Evolutionary conservation across 92 coral and sea anemone genomes (phyloP).

Genomic region (Parazoanthus atlanticus): DNA sequence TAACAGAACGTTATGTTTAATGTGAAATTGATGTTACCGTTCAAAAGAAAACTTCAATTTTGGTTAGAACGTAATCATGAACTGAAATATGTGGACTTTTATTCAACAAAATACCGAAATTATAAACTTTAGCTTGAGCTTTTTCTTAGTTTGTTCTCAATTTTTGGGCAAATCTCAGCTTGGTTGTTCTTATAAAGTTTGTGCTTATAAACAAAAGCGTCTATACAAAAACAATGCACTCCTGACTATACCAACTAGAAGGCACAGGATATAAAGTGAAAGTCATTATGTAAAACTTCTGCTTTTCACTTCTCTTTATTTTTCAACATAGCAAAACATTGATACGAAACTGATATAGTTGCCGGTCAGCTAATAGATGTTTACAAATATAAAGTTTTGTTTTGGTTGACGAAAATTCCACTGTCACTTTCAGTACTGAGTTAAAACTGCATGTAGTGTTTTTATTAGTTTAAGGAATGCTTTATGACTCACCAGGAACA

Average conservation of each 20-base stretch:
- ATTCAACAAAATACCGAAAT: too few relatives aligned
- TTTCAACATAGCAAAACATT: neutral
- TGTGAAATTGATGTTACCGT: too few relatives aligned
- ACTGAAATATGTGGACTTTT: too few relatives aligned
- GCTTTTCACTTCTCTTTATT: neutral
- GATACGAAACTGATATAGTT: slow-evolving; percentile 2
- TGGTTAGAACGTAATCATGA: too few relatives aligned
- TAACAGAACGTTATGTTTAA: too few relatives aligned
- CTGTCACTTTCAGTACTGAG: neutral
- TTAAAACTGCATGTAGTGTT: neutral
- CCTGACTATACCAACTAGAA: neutral
- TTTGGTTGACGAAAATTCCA: neutral
- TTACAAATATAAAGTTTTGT: neutral
- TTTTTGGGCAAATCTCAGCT: too few relatives aligned
- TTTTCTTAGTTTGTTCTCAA: too few relatives aligned
- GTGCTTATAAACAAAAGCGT: too few relatives aligned
- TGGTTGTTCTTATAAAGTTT: too few relatives aligned
- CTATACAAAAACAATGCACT: too few relatives aligned
- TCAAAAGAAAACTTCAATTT: too few relatives aligned
- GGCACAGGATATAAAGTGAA: neutral
- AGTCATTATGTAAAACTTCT: neutral
- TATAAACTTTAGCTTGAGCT: too few relatives aligned
- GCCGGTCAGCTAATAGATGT: slow-evolving; percentile 5
- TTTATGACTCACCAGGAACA: neutral
- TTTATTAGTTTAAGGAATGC: neutral